A percentile compares a stretch with the other conserved stretches of the same genome.
Conservation (phyloP, 2,797 vertebrate genomes). For the Melopsittacus undulatus region DNA sequence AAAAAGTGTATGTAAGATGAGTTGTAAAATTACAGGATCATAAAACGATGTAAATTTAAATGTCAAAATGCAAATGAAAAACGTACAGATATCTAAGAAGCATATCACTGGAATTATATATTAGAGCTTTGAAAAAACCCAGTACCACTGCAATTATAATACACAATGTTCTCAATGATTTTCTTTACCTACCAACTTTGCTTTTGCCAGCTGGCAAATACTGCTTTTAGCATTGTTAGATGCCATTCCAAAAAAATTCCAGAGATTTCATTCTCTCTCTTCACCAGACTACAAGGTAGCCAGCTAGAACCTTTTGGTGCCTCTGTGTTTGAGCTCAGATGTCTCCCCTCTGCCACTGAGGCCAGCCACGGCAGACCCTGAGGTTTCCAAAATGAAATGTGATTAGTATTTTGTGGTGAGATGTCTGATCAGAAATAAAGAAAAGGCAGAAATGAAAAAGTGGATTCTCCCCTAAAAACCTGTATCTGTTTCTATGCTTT, state of each 20-base stretch:
- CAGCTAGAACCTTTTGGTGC: slow-evolving; percentile 22
- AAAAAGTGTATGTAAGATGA: slow-evolving; percentile 57
- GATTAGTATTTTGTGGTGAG: slow-evolving; percentile 37
- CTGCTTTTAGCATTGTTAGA: slow-evolving; percentile 29
- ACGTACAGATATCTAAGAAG: slow-evolving; percentile 37
- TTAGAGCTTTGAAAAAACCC: not conserved
- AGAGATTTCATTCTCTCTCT: slow-evolving; percentile 6
- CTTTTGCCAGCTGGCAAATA: slow-evolving; percentile 55
- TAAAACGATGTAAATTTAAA: slow-evolving; percentile 41
- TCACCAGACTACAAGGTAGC: slow-evolving; percentile 14
- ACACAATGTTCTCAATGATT: not conserved
- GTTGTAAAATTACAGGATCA: slow-evolving; percentile 71
- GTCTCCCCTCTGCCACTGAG: not conserved
- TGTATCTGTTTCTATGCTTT: not conserved
- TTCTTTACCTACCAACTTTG: slow-evolving; percentile 46
- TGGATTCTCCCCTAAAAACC: not conserved
- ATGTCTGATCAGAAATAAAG: slow-evolving; percentile 24
- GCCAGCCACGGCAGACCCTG: slow-evolving; percentile 13
- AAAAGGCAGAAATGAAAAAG: not conserved
- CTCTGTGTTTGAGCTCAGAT: not conserved
- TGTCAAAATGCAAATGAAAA: slow-evolving; percentile 69
- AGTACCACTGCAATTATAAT: slow-evolving; percentile 30
- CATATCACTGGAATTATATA: slow-evolving; percentile 43
- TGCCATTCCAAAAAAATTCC: not conserved
- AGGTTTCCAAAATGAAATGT: slow-evolving; percentile 47